A percentile compares a stretch with the other conserved stretches of the same genome.
These are phyloP conservation scores for Teleiodes luculella DNA, from an alignment of 2,888 invertebrate species.

Conservation along the genomic window DNA sequence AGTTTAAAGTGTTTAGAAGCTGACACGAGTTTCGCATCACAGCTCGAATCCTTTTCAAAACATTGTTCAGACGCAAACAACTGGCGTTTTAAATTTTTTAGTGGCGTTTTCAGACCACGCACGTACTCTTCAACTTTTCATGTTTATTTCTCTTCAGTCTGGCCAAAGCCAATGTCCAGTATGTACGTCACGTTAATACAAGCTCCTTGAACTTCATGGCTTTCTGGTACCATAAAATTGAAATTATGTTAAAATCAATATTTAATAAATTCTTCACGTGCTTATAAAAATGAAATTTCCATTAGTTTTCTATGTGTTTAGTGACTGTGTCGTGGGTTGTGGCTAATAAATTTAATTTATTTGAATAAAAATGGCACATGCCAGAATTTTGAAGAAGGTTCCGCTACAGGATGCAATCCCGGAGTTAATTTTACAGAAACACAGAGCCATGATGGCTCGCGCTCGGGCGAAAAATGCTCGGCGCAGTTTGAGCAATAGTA, in stretches of 20 bases:
- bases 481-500: not conserved
- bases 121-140: not conserved
- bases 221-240: not conserved
- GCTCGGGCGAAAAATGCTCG: not conserved
- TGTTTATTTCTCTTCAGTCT: not conserved
- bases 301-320: not conserved
- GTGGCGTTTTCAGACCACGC: not conserved
- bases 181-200: not conserved
- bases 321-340: not conserved
- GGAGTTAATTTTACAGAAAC: not conserved
- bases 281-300: not conserved
- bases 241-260: not conserved
- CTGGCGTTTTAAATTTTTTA: not conserved
- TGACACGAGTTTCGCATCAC: too few species aligned
- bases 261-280: not conserved
- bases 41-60: too few species aligned
- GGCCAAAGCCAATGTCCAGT: not conserved
- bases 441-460: constrained; percentile 10
- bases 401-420: not conserved
- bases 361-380: not conserved
- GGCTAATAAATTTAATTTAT: not conserved
- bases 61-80: too few species aligned
- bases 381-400: not conserved
- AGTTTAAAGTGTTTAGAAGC: too few species aligned
- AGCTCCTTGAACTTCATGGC: not conserved